phyloP scores from a whole-genome alignment of 2,797 vertebrate species.

The Hyperoplus immaculatus region DNA sequence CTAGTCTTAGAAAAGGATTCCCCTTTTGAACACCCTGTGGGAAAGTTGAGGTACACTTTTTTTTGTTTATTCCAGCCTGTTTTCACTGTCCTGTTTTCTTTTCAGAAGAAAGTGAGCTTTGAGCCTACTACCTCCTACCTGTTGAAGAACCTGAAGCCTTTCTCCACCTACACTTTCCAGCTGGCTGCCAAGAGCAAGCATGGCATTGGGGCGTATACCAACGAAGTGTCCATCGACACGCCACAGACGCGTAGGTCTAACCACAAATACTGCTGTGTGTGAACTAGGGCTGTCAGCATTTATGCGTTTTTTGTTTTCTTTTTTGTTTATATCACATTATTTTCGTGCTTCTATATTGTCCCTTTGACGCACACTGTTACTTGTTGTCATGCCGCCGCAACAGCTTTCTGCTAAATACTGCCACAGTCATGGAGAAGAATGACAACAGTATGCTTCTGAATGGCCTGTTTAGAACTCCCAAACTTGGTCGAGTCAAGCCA shows the following conservation, averaged over 20 bases:
- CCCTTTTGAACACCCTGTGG: not conserved
- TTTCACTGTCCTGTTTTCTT: constrained; percentile 7
- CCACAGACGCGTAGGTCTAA: constrained; percentile 97
- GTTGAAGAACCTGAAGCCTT: constrained; percentile 95
- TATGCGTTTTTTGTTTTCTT: too few relatives aligned
- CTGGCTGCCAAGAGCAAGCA: constrained; percentile 95
- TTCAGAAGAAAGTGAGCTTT: constrained; percentile 90
- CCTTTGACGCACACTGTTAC: too few relatives aligned
- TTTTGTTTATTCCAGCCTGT: not conserved
- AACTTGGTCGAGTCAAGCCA: too few relatives aligned
- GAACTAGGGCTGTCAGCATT: too few relatives aligned
- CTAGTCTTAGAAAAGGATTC: not conserved
- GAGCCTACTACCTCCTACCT: constrained; percentile 92
- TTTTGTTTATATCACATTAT: too few relatives aligned
- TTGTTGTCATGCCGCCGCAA: too few relatives aligned
- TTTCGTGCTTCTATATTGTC: too few relatives aligned
- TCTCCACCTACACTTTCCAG: constrained; percentile 96
- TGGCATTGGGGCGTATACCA: constrained; percentile 95
- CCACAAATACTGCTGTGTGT: constrained; percentile 52
- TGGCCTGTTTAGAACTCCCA: too few relatives aligned
- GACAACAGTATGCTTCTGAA: too few relatives aligned
- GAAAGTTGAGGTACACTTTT: not conserved
- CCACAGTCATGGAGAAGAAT: too few relatives aligned
- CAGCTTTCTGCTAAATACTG: too few relatives aligned
- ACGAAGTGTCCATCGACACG: constrained; percentile 95